These are phyloP conservation scores for Apis cerana DNA, from an alignment of 1,140 invertebrate species.

Conservation along the genomic window DNA sequence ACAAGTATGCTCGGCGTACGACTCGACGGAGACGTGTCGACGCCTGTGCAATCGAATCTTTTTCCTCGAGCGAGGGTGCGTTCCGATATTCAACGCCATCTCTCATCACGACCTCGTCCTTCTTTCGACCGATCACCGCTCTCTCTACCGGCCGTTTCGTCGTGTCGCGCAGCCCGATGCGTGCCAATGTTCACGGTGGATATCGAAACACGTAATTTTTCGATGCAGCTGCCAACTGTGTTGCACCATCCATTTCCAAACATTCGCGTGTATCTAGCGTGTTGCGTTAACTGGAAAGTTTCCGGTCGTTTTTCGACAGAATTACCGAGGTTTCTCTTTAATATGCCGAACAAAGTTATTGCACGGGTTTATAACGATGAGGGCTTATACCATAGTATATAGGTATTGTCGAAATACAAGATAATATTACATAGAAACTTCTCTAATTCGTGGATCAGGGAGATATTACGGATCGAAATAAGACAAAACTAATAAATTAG, in stretches of 20 bases:
- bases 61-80: constrained; percentile 37
- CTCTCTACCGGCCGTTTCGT: background rate
- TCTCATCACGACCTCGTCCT: constrained; percentile 10
- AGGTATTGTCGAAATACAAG: no score
- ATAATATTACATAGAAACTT: no score
- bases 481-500: no score
- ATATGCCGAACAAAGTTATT: no score
- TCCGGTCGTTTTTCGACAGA: background rate
- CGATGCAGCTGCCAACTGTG: constrained; percentile 10
- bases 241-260: constrained; percentile 18
- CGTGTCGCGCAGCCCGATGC: background rate
- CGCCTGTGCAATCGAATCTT: constrained; percentile 42
- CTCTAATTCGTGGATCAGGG: no score
- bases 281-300: constrained; percentile 2
- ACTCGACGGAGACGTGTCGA: constrained; percentile 34
- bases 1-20: constrained; percentile 38
- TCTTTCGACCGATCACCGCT: background rate
- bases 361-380: no score
- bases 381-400: no score
- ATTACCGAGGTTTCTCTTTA: background rate
- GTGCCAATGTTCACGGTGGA: constrained; percentile 28
- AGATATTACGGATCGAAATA: no score
- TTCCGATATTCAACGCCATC: constrained; percentile 25
- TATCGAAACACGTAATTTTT: constrained; percentile 27
- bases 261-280: constrained; percentile 6